Evolutionary conservation across 2,888 invertebrate species (phyloP).

Genomic region (Oxyteleia sp.): DNA sequence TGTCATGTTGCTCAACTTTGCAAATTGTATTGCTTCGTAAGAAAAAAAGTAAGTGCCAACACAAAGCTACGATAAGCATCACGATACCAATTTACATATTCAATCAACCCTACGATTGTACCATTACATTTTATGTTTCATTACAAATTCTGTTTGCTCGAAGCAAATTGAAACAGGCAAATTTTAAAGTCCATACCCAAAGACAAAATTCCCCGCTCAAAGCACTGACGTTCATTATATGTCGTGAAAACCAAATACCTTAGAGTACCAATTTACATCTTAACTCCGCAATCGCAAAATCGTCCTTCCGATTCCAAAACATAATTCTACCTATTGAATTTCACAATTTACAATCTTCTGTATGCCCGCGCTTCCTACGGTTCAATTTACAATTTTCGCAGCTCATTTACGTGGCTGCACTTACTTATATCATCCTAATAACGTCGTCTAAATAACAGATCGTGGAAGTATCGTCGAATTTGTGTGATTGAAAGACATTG

Average conservation of each 20-base stretch:
- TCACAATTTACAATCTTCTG: conserved; percentile 45
- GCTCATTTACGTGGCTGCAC: conserved; percentile 31
- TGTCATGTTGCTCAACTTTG: background rate
- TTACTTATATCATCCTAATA: conserved; percentile 14
- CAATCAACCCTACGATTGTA: conserved; percentile 35
- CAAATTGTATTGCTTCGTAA: background rate
- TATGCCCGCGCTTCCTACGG: conserved; percentile 29
- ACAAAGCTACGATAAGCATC: conserved; percentile 14
- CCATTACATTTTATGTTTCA: no score
- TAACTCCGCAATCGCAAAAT: conserved; percentile 28
- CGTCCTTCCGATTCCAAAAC: conserved; percentile 32
- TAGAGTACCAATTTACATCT: conserved; percentile 50
- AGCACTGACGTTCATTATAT: conserved; percentile 26
- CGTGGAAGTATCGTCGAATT: no score
- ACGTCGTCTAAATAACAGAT: background rate
- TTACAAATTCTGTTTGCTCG: conserved; percentile 37
- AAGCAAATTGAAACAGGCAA: conserved; percentile 25
- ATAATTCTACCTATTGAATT: conserved; percentile 33
- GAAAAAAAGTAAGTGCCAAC: background rate
- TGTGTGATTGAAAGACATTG: no score
- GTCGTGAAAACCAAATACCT: conserved; percentile 36
- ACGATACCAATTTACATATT: conserved; percentile 37
- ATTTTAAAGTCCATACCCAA: conserved; percentile 18
- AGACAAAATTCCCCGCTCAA: conserved; percentile 22
- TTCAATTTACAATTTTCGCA: conserved; percentile 43